These are phyloP conservation scores for Imbricaverruca yamaguchii DNA, from an alignment of 2,888 invertebrate genomes.

Conservation along the genomic window DNA sequence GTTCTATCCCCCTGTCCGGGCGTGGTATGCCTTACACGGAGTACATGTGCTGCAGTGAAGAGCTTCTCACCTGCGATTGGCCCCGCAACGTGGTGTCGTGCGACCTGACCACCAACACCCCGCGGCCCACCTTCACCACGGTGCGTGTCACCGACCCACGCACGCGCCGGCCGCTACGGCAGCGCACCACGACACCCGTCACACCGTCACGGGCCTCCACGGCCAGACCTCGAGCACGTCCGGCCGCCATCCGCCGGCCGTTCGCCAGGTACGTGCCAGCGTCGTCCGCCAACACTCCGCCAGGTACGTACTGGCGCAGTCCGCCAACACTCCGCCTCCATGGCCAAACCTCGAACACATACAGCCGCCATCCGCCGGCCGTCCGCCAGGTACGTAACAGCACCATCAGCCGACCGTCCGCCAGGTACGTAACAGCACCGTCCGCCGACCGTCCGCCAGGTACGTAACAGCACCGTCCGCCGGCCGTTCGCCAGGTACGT, in stretches of 20 bases:
- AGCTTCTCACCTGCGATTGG: constrained; percentile 93
- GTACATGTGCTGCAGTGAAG: constrained; percentile 55
- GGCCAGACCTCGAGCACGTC: neutral
- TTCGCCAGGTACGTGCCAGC: neutral
- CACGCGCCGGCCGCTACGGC: neutral
- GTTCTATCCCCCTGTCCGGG: neutral
- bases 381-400: too few species aligned
- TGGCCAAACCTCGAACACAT: too few species aligned
- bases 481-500: neutral
- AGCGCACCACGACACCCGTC: neutral
- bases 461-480: too few species aligned
- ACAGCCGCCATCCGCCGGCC: too few species aligned
- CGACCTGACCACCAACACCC: neutral
- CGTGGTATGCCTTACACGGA: neutral
- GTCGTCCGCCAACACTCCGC: too few species aligned
- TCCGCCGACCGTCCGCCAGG: too few species aligned
- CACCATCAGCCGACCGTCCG: too few species aligned
- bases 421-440: too few species aligned
- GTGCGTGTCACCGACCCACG: neutral
- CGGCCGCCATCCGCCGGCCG: neutral
- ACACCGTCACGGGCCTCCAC: neutral
- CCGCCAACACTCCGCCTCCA: too few species aligned
- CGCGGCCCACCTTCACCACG: constrained; percentile 20
- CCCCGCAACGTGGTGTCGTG: constrained; percentile 61
- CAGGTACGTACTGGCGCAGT: too few species aligned